These are phyloP conservation scores for Thaleichthys pacificus DNA, from an alignment of 2,797 vertebrate genomes.

Conservation along the genomic window DNA sequence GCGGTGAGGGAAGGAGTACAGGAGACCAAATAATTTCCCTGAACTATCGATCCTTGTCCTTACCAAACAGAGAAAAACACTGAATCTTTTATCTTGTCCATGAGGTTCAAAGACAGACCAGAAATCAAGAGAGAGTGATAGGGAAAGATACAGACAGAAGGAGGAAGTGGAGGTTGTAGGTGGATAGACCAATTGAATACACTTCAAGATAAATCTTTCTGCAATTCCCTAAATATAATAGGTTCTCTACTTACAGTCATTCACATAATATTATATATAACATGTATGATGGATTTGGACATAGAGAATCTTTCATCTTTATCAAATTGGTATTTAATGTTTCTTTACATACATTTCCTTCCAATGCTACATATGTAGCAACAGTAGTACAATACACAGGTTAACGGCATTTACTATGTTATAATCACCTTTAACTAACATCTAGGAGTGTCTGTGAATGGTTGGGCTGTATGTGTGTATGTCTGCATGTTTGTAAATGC, in stretches of 20 bases:
- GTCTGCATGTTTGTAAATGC: background rate
- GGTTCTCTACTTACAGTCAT: too few relatives aligned
- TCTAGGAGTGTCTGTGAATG: background rate
- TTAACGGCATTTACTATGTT: too few relatives aligned
- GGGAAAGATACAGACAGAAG: background rate
- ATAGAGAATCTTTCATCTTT: too few relatives aligned
- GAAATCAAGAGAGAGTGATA: constrained; percentile 3
- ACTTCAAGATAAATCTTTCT: too few relatives aligned
- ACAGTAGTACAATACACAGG: too few relatives aligned
- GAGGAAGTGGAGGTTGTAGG: background rate
- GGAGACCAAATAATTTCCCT: background rate
- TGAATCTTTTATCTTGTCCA: background rate
- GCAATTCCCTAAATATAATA: too few relatives aligned
- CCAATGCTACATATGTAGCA: too few relatives aligned
- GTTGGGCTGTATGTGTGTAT: background rate
- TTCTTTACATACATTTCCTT: too few relatives aligned
- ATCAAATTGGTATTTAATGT: too few relatives aligned
- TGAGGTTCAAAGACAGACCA: background rate
- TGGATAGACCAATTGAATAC: background rate
- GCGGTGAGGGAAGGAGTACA: background rate
- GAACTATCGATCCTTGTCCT: background rate
- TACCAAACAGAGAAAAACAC: background rate
- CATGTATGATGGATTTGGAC: too few relatives aligned
- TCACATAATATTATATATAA: too few relatives aligned
- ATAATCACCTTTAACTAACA: too few relatives aligned